Evolutionary conservation across 1,140 invertebrate species (phyloP), one percentile per base, ranked within the genome.

Genomic region (Melipona quadrifasciata): DNA sequence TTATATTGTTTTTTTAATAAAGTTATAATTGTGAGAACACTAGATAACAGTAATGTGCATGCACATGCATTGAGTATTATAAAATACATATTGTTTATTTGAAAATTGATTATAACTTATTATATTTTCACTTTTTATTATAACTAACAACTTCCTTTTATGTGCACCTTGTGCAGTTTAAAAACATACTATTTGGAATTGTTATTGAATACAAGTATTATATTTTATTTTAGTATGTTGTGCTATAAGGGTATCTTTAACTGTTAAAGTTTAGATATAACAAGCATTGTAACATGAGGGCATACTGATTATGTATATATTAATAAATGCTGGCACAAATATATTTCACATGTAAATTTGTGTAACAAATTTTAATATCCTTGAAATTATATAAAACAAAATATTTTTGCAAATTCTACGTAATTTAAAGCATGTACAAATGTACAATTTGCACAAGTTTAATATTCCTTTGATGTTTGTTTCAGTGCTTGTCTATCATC

Each of bases 21-120:
- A 70, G 85, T 65, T n/a, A 58, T 47, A 55, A 89, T 67, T 19
- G 84, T 78, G 34, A 88, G 57, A 53, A 88, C 57, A 79, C 82
- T 88, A 21, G 82, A 88, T 10, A 91, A 47, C 1, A 91, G 39
- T n/a, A 91, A 65, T 2, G 21, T 57, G 24, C 74, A 91, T 24
- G 86, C 82, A 39, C 57, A 82, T 72, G 80, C 21, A 39, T 72
- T 81, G 5, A 90, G 27, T 8, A 61, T 57, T 47, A 78, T 53
- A 39, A 67, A 31, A 67, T 91, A 65, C 90, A 91, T 91, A 8
- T 72, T 85, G 39, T 6, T 34, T 72, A 31, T n/a, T 8, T 16
- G n/a, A 17, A 57, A 57, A 77, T 53, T 83, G 57, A 31, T 39
- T 39, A 53, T 19, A 27, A 71, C 14, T 31, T 73, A 34, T 21